Percentiles rank a stretch among this genome's conserved stretches.
Conservation (phyloP, 1,140 invertebrate genomes). For the Scaptomyza pallida region DNA sequence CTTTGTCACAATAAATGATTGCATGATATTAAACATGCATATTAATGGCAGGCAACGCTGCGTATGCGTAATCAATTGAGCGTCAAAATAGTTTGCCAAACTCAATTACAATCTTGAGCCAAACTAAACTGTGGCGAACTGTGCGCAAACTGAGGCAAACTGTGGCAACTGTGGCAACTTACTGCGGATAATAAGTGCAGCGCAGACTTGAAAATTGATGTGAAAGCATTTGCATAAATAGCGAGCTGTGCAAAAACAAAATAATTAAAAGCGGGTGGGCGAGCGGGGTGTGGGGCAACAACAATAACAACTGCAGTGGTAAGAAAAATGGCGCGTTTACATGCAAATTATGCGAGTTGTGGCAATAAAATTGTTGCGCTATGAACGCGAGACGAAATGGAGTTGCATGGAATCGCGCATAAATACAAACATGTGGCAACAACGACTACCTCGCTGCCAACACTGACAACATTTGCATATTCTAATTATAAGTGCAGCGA, state of each 20-base stretch:
- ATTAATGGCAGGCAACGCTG: constrained; percentile 45
- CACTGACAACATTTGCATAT: constrained; percentile 77
- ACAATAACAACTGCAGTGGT: constrained; percentile 13
- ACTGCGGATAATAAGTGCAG: constrained; percentile 28
- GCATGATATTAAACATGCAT: constrained; percentile 1
- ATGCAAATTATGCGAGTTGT: constrained; percentile 77
- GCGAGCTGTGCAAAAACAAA: constrained; percentile 41
- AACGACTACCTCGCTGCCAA: constrained; percentile 33
- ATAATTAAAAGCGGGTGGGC: constrained; percentile 58
- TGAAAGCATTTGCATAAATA: constrained; percentile 57
- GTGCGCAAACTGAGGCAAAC: constrained; percentile 1
- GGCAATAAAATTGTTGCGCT: constrained; percentile 68
- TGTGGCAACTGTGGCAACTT: background rate
- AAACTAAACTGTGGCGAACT: constrained; percentile 6
- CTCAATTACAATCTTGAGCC: constrained; percentile 66
- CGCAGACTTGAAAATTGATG: constrained; percentile 52
- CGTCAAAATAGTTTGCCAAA: constrained; percentile 71
- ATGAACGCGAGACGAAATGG: constrained; percentile 12
- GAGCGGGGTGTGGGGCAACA: too few species aligned
- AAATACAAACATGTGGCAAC: constrained; percentile 53
- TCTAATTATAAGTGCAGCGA: constrained; percentile 77
- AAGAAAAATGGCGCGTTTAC: constrained; percentile 81
- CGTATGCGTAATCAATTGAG: constrained; percentile 79
- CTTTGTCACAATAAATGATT: background rate
- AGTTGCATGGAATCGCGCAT: constrained; percentile 47